Base-by-base conservation (phyloP, 2,888 invertebrate genomes). In the Leptopilina myrica region DNA sequence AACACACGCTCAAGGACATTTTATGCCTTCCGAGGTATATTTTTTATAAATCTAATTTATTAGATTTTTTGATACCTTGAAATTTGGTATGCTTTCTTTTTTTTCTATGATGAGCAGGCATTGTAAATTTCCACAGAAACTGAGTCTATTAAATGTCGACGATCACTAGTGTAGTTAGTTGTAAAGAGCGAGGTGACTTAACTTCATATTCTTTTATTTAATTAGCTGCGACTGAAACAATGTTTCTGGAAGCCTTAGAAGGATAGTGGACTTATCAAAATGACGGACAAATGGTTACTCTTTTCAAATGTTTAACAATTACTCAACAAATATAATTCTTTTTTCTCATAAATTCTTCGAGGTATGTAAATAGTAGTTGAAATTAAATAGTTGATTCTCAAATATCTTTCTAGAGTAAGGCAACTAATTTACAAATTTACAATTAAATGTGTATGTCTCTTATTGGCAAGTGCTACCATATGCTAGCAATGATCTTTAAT, bases 41-140 rank as follows among this genome's bases (percentile, higher is more conserved):
- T 33, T 33, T 33, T 5, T 33, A 3, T 26, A 43, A 80, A 65
- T 59, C 14, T n/a, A 62, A 49, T 76, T 69, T 14, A 77, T 46
- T 73, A 43, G 59, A 65, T 20, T 20, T 20, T 20, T n/a, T 40
- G 73, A 26, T 84, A 91, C 90, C 90, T 86, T 83, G 84, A 78
- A 82, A 83, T 81, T 85, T 89, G 66, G 81, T 85, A 69, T 86
- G 78, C 84, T 87, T 89, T 80, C 84, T 86, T 81, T 84, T 89
- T 82, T 85, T 89, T 87, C 85, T 88, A 79, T 84, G 85, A 76
- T 87, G 85, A 59, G 85, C 83, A 69, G 91, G 88, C 90, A 91
- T 91, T 82, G 26, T 73, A n/a, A 73, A 56, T 53, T 3, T 8
- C 14, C 53, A 33, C 6, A 33, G 26, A 73, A 49, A 49, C 49